These are phyloP conservation scores for Aphyosemion australe DNA, from an alignment of 2,113 vertebrate genomes.

Conservation along the genomic window DNA sequence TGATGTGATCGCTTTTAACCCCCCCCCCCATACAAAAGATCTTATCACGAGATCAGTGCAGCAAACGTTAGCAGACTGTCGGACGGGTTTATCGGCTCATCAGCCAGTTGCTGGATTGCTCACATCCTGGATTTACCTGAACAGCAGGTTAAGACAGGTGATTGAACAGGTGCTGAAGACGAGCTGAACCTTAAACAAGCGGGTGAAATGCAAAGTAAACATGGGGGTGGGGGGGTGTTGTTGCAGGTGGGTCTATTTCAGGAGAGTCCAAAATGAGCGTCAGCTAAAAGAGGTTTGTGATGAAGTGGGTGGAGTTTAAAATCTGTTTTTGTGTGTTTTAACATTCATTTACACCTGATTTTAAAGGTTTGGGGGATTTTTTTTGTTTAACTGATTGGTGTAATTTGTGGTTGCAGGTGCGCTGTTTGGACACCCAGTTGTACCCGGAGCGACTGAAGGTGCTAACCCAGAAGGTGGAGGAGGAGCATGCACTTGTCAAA, in stretches of 20 bases:
- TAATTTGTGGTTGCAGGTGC: conserved; percentile 77
- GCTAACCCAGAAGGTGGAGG: conserved; percentile 96
- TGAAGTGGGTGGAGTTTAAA: too few relatives aligned
- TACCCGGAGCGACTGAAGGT: conserved; percentile 98
- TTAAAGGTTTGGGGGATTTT: too few relatives aligned
- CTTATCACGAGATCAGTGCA: not conserved
- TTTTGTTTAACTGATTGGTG: too few relatives aligned
- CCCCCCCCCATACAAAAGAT: not conserved
- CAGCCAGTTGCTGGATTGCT: not conserved
- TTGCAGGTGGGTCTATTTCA: not conserved
- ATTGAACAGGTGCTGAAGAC: conserved; percentile 8
- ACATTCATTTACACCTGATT: too few relatives aligned
- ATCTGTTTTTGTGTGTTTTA: too few relatives aligned
- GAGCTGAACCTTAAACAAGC: conserved; percentile 11
- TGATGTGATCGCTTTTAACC: not conserved
- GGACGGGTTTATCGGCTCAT: not conserved
- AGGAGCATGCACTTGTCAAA: conserved; percentile 89
- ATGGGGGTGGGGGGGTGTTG: not conserved
- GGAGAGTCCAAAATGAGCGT: too few relatives aligned
- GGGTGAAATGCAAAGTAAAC: conserved; percentile 27
- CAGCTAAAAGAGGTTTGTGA: too few relatives aligned
- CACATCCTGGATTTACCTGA: conserved; percentile 38
- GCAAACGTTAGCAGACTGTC: not conserved
- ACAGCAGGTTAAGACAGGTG: conserved; percentile 41
- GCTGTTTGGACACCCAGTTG: conserved; percentile 92